A percentile compares a stretch with the other conserved stretches of the same genome.
Evolutionary conservation across 2,113 vertebrate genomes (phyloP).

Genomic region (Pituophis catenifer): DNA sequence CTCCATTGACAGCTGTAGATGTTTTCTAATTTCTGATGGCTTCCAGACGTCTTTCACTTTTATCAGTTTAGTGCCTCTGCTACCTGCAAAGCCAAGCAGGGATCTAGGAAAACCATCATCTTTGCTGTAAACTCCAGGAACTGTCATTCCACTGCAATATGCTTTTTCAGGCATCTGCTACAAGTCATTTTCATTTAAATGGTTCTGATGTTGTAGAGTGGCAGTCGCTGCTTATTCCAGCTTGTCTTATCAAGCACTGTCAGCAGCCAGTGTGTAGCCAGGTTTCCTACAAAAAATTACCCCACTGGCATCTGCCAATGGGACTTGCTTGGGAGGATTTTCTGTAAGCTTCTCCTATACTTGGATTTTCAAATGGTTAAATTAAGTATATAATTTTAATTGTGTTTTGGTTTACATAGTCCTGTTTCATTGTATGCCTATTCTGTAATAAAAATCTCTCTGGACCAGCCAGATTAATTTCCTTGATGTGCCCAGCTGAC

Average conservation of each 20-base stretch:
- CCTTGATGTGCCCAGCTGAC: background rate
- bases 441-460: constrained; percentile 42
- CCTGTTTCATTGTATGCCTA: constrained; percentile 46
- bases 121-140: background rate
- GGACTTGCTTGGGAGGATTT: constrained; percentile 11
- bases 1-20: background rate
- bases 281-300: background rate
- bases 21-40: constrained; percentile 15
- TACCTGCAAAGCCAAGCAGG: constrained; percentile 44
- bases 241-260: background rate
- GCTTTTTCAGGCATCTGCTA: constrained; percentile 14
- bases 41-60: constrained; percentile 33
- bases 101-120: constrained; percentile 12
- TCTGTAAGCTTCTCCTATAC: constrained; percentile 41
- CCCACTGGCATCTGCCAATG: constrained; percentile 18
- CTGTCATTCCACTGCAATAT: accelerated
- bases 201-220: constrained; percentile 43
- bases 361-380: constrained; percentile 61
- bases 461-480: background rate
- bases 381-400: constrained; percentile 45
- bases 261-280: constrained; percentile 18
- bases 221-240: background rate
- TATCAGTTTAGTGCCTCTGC: constrained; percentile 20
- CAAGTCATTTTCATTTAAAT: constrained; percentile 33
- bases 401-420: constrained; percentile 46